Base-by-base conservation (phyloP, 2,113 vertebrate genomes). In the Lophius piscatorius region DNA sequence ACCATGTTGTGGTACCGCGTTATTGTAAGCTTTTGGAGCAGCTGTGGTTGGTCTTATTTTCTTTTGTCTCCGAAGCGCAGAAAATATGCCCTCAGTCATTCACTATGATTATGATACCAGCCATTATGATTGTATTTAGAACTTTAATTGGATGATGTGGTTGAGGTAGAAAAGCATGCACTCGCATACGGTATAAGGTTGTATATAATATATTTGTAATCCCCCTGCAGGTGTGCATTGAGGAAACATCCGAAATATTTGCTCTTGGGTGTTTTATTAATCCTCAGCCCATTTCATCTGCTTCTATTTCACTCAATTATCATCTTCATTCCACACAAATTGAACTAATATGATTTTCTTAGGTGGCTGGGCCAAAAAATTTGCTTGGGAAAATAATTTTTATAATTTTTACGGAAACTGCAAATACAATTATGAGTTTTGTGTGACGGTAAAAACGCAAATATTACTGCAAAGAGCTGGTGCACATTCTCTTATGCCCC, bases 11-110 rank as follows among this genome's bases (percentile, higher is more conserved):
- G 70, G 72, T 63, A 1, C 4, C 56, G 38, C 16, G 21, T 59
- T 70, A 70, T 70, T 70, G 61, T 75, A 50, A 40, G 33, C 45
- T 74, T 77, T 64, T 36, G n/a, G 35, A 52, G 74, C 52, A 54
- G 20, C 38, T 77, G 66, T 11, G 36, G 48, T 62, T 59, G 12
- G 47, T 65, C 20, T 66, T 65, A 48, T 78, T 74, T 64, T 59
- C 36, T 62, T 70, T 76, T 69, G 50, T 71, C 17, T 44, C 10
- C 18, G 50, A 60, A 74, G 54, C 5, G 42, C 11, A 51, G 24
- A 48, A 45, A 44, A 45, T 12, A 24, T 10, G 12, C 40, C 42
- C 14, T 9, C 21, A 45, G 38, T 55, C 31, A 26, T 22, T 35
- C 47, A 24, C 29, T 46, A 11, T 23, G 31, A 74, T 62, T 33